phyloP scores from a whole-genome alignment of 1,140 invertebrate genomes.

The Solen grandis region DNA sequence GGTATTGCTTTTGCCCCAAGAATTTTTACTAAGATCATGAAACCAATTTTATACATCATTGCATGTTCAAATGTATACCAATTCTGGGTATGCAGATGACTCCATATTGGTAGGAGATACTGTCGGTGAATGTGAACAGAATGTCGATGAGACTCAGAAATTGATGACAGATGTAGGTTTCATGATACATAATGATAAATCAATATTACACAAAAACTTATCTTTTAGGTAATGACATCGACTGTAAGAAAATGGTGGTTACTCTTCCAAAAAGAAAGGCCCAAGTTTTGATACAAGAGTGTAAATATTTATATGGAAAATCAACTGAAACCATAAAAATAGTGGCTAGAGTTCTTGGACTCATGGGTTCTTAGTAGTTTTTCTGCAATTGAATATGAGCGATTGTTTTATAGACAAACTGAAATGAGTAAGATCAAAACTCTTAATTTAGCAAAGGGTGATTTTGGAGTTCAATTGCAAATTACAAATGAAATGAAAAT shows the following conservation, averaged over 20 bases:
- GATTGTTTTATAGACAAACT: background rate
- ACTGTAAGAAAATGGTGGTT: conserved; percentile 9
- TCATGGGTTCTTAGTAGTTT: background rate
- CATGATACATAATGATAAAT: conserved; percentile 51
- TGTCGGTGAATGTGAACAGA: conserved; percentile 13
- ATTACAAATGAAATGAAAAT: background rate
- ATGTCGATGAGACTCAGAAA: conserved; percentile 16
- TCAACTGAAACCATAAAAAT: background rate
- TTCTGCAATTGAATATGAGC: background rate
- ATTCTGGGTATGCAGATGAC: conserved; percentile 43
- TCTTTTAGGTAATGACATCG: conserved; percentile 58
- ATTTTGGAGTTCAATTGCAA: conserved; percentile 12
- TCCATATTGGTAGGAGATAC: conserved; percentile 3
- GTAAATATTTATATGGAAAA: background rate
- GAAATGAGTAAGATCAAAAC: conserved; percentile 20
- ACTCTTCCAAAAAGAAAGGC: background rate
- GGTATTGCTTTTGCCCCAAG: conserved; percentile 38
- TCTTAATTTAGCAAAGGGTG: background rate
- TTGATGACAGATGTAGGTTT: conserved; percentile 32
- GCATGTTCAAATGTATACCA: background rate
- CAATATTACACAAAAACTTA: conserved; percentile 53
- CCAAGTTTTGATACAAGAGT: no score
- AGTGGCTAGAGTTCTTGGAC: background rate
- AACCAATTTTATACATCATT: conserved; percentile 29
- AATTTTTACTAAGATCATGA: conserved; percentile 59